Conservation (phyloP, 2,113 vertebrate species). For the Barnardius zonarius region DNA sequence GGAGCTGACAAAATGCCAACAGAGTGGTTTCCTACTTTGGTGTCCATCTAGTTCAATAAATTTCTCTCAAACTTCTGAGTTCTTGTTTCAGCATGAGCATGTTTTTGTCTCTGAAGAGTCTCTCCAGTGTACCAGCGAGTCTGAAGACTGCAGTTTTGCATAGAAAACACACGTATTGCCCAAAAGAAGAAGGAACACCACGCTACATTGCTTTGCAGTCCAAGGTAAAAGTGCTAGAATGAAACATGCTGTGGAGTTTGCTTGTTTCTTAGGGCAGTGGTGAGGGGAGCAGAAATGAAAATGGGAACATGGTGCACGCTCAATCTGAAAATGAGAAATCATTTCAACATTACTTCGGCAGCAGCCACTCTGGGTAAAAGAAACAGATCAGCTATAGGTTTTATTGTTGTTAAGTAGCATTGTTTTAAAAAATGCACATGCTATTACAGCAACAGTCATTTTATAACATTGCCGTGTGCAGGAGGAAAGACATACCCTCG, state of each 20-base stretch:
- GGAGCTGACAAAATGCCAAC: neutral
- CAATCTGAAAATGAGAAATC: neutral
- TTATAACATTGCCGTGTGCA: neutral
- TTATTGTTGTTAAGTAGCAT: neutral
- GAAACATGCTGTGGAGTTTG: neutral
- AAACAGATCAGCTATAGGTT: neutral
- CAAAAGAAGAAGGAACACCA: neutral
- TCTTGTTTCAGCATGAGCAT: neutral
- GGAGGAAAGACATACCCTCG: neutral
- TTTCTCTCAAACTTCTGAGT: neutral
- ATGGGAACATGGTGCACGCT: neutral
- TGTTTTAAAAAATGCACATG: neutral
- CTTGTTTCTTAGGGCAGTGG: neutral
- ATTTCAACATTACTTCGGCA: neutral
- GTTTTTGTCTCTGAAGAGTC: no score
- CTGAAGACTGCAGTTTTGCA: neutral
- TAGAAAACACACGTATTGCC: neutral
- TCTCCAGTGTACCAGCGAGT: neutral
- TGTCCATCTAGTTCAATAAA: neutral
- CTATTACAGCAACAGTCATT: neutral
- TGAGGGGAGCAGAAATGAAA: neutral
- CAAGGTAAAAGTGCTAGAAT: neutral
- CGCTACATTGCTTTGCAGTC: fast-evolving
- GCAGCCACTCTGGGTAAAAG: neutral
- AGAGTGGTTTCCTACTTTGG: fast-evolving